These are phyloP conservation scores for Arizona elegans DNA, from an alignment of 2,113 vertebrate species.

Conservation along the genomic window DNA sequence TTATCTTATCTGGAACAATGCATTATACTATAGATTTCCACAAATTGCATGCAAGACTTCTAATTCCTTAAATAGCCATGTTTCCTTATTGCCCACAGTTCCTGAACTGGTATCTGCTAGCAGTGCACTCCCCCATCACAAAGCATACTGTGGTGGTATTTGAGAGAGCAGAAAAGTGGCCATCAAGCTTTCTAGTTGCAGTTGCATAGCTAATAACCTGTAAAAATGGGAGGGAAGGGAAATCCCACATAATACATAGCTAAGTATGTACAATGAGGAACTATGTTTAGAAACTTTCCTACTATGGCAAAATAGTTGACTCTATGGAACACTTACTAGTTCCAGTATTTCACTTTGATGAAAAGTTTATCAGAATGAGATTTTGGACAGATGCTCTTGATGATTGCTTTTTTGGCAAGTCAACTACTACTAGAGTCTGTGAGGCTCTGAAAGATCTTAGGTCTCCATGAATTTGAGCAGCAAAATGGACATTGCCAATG, in stretches of 20 bases:
- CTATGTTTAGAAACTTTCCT: neutral
- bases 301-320: neutral
- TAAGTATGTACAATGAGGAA: neutral
- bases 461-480: too few relatives aligned
- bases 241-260: neutral
- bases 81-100: neutral
- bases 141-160: neutral
- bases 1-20: neutral
- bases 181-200: neutral
- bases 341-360: neutral
- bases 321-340: neutral
- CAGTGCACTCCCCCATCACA: neutral
- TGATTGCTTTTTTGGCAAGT: neutral
- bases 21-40: neutral
- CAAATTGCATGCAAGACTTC: neutral
- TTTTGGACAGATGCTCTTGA: neutral
- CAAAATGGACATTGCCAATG: too few relatives aligned
- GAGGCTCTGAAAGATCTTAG: neutral
- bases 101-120: neutral
- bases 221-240: neutral
- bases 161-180: neutral
- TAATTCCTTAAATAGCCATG: neutral
- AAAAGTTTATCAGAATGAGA: neutral
- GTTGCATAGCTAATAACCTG: neutral
- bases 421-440: neutral